These are phyloP conservation scores for Paramormyrops kingsleyae DNA, from an alignment of 2,113 vertebrate genomes.

Conservation along the genomic window DNA sequence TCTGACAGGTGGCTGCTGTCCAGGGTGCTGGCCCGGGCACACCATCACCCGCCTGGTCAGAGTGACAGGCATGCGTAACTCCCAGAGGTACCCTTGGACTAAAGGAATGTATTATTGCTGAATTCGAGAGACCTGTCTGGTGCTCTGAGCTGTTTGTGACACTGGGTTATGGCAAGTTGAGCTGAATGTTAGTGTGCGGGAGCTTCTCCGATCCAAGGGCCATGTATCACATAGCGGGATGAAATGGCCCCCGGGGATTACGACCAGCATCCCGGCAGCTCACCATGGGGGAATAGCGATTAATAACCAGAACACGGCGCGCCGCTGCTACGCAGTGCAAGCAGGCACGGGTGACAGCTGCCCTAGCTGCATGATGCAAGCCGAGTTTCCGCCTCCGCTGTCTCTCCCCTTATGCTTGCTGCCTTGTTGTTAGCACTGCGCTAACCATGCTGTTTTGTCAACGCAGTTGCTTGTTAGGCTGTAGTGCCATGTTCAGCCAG, in stretches of 20 bases:
- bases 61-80: background rate
- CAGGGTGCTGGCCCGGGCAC: background rate
- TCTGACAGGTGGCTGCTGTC: background rate
- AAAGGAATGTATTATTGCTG: background rate
- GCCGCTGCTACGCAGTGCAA: background rate
- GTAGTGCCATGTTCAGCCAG: background rate
- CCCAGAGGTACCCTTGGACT: background rate
- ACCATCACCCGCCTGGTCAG: background rate
- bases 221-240: background rate
- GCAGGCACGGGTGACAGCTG: background rate
- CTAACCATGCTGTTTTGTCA: background rate
- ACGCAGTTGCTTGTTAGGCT: background rate
- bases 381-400: background rate
- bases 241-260: background rate
- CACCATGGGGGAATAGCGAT: background rate
- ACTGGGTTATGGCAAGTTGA: background rate
- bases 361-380: background rate
- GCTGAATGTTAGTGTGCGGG: background rate
- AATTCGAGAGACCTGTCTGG: background rate
- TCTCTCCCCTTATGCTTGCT: background rate
- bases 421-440: background rate
- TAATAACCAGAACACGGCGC: background rate
- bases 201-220: background rate
- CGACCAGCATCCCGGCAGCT: background rate
- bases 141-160: background rate